A percentile compares a stretch with the other conserved stretches of the same genome.
Conservation (phyloP, 2,888 invertebrate species). For the Cataglyphis livida region DNA sequence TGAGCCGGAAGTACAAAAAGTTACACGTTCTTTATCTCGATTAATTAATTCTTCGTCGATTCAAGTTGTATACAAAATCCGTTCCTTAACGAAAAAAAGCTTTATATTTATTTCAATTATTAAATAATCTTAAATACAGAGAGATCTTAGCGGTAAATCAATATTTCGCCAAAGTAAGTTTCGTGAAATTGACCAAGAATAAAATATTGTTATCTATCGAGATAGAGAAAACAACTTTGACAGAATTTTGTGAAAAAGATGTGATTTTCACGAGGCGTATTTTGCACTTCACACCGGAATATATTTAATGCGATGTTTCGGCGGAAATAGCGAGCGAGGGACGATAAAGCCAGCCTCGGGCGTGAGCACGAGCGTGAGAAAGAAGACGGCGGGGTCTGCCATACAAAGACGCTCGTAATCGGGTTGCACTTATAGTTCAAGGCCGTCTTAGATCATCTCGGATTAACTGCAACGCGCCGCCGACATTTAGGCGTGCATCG, state of each 20-base stretch:
- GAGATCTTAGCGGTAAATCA: not conserved
- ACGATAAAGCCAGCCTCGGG: not conserved
- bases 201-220: not conserved
- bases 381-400: conserved; percentile 19
- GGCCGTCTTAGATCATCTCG: conserved; percentile 42
- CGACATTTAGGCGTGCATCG: conserved; percentile 32
- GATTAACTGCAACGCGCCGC: conserved; percentile 39
- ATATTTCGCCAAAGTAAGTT: not conserved
- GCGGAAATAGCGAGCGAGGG: conserved; percentile 37
- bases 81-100: not conserved
- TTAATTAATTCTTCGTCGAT: not conserved
- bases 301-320: conserved; percentile 22
- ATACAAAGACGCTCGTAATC: conserved; percentile 41
- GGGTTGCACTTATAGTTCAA: conserved; percentile 45
- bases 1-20: conserved; percentile 18
- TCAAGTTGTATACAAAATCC: not conserved
- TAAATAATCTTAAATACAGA: not conserved
- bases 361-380: conserved; percentile 33
- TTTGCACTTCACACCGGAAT: not conserved
- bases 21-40: conserved; percentile 8
- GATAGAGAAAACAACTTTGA: not conserved
- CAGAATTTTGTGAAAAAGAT: not conserved
- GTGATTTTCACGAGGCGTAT: not conserved
- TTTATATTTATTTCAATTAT: not conserved
- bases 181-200: not conserved